Evolutionary conservation across 2,797 vertebrate species (phyloP), one percentile per base, ranked within the genome.

Genomic region (Syncerus caffer): DNA sequence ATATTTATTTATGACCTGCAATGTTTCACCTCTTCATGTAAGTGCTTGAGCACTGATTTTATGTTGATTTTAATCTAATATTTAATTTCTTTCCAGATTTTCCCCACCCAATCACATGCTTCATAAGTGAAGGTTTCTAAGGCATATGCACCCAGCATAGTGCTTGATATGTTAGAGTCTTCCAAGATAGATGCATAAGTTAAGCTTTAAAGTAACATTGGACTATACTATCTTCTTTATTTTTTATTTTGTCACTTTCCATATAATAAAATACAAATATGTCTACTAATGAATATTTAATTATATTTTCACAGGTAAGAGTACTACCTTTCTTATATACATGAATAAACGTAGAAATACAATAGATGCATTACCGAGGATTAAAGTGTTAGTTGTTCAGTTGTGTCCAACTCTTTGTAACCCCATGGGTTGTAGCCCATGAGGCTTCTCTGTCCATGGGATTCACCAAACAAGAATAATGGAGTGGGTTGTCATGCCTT

Each of bases 261-360:
- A 86, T 45, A 23, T 45, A 62, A 13, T 60, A 96, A 58, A 96
- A 80, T 34, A 10, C 10, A 76, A 4, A 4, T 57, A 93, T 79
- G 47, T 83, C 29, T 96, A 71, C 19, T 93, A 25, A 38, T 34
- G 51, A 88, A 57, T 1, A 74, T 3, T 42, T 53, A 97, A 76
- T 55, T n/a, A 93, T 85, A 93, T 78, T 74, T 62, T 95, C 8
- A 85, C n/a, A n/a, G 42, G 47, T 1, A 82, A 92, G 21, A 93
- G 58, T 96, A 85, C 7, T 82, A 82, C 27, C 27, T 53, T 96
- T 96, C 0, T 83, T 25, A 90, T 85, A 90, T 5, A 93, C 96
- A 95, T 57, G 4, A 42, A 71, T 84, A 93, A 19, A 90, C 13
- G 25, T 62, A 15, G 7, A 86, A 92, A 21, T 19, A 53, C 10